Conservation (phyloP, 2,888 invertebrate genomes). For the Neuroscelio doddi region DNA sequence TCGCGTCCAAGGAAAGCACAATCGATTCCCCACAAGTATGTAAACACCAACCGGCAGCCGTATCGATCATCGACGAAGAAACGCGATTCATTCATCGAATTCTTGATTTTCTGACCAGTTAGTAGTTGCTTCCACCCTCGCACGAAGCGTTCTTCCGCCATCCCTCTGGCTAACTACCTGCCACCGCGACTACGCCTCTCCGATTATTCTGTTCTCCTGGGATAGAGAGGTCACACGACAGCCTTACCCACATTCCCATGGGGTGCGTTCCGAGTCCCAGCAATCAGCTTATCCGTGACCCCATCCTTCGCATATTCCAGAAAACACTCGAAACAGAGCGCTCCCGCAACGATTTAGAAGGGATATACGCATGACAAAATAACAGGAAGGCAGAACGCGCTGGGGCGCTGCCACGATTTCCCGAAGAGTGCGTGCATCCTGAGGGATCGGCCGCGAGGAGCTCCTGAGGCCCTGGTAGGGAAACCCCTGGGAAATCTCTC, state of each 20-base stretch:
- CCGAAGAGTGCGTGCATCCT: conserved; percentile 21
- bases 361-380: conserved; percentile 63
- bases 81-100: neutral
- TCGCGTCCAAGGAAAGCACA: conserved; percentile 10
- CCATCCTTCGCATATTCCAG: conserved; percentile 24
- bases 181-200: conserved; percentile 37
- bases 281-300: conserved; percentile 29
- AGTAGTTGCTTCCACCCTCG: conserved; percentile 22
- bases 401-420: conserved; percentile 4
- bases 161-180: conserved; percentile 29
- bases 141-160: conserved; percentile 25
- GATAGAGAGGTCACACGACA: conserved; percentile 70
- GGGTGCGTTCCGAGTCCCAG: conserved; percentile 54
- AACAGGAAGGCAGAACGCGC: conserved; percentile 62
- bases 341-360: conserved; percentile 64
- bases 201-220: conserved; percentile 66
- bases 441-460: conserved; percentile 18
- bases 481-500: conserved; percentile 59
- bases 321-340: conserved; percentile 33
- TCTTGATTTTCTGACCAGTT: neutral
- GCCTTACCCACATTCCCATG: conserved; percentile 70
- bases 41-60: conserved; percentile 14
- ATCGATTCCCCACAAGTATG: neutral
- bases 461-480: conserved; percentile 57
- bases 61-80: conserved; percentile 25